Percentiles rank a stretch among this genome's conserved stretches.
Conservation (phyloP, 2,888 invertebrate genomes). For the Drosophila tanythrix region DNA sequence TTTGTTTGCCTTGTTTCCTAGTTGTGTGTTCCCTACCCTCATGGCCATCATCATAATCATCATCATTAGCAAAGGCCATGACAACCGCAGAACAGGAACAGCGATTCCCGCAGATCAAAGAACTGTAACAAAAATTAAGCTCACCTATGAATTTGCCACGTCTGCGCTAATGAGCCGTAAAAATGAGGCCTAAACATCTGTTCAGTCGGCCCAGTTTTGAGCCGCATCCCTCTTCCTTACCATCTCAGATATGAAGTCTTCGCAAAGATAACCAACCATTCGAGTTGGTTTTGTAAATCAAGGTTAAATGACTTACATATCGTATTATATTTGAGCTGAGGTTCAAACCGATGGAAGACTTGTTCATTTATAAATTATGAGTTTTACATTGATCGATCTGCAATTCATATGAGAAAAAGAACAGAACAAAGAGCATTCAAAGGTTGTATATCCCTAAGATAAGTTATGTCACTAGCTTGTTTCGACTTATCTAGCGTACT, state of each 20-base stretch:
- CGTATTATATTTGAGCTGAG: neutral
- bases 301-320: neutral
- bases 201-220: slow-evolving; percentile 20
- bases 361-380: neutral
- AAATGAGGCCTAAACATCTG: slow-evolving; percentile 62
- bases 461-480: neutral
- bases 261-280: neutral
- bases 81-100: slow-evolving; percentile 9
- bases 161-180: slow-evolving; percentile 79
- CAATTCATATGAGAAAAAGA: neutral
- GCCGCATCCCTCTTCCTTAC: slow-evolving; percentile 31
- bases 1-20: slow-evolving; percentile 33
- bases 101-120: slow-evolving; percentile 63
- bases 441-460: neutral
- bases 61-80: slow-evolving; percentile 20
- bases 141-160: slow-evolving; percentile 72
- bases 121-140: slow-evolving; percentile 67
- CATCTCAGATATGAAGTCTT: slow-evolving; percentile 33
- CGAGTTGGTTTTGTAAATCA: neutral
- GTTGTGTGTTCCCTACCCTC: slow-evolving; percentile 18
- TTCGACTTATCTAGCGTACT: slow-evolving; percentile 23
- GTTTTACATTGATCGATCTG: neutral
- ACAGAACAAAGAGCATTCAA: neutral
- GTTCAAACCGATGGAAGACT: neutral
- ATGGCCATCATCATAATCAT: slow-evolving; percentile 40